Base-by-base conservation (phyloP, 2,797 vertebrate genomes). In the Poliocrania exsul region DNA sequence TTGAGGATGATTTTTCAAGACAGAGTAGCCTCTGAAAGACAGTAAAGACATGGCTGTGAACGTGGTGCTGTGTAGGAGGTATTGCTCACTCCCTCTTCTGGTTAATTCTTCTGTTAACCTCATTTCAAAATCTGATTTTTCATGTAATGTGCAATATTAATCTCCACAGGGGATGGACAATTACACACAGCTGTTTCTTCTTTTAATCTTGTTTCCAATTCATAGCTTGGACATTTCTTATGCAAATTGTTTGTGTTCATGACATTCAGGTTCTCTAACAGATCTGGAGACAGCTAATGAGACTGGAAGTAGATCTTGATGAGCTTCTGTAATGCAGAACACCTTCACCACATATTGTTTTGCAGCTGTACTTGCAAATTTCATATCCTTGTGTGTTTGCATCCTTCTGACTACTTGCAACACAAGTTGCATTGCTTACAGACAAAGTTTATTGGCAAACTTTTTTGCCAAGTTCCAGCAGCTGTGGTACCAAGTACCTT, bases 61-160 rank as follows among this genome's bases (percentile, higher is more conserved):
- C 57, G 61, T 5, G 5, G 26, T 50, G 35, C 80, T 83, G 19
- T 8, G 53, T 69, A 92, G 91, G 75, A 94, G 88, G 91, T 75
- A 88, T 69, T 92, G 47, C 61, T 90, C 82, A 49, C 79, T 95
- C 88, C 60, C 66, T 92, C 70, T 95, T 81, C 73, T 92, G 61
- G 65, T 88, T 95, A 93, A 94, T 94, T 96, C 81, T 90, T 93
- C 73, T 94, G 91, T 97, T 94, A 95, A 96, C 92, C 91, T 95
- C 57, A 86, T 96, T 94, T 91, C 73, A 56, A 95, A 90, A 92
- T 88, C 93, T 95, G 80, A 96, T 93, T 95, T 96, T 95, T 96
- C 88, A 79, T 90, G 62, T 89, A 88, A 79, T 79, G 74, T 70
- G 47, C 82, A 69, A 95, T 92, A 94, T 92, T 95, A 93, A 88